Base-by-base conservation (phyloP, 1,140 invertebrate genomes). In the Sitodiplosis mosellana region DNA sequence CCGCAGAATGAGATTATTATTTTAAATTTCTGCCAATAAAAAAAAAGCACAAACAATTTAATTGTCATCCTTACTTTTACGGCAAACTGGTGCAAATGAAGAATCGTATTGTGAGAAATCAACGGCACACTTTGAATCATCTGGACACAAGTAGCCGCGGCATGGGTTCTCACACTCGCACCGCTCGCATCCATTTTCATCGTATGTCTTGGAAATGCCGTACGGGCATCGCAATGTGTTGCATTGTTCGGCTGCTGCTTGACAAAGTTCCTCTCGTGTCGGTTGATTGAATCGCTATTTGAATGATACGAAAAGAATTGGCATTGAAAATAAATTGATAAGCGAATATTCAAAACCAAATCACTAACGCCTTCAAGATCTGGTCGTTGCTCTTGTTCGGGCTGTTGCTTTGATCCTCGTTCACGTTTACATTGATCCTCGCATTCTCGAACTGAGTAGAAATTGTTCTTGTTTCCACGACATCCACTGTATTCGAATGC, bases 361-460 rank as follows among this genome's bases (percentile, higher is more conserved):
- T 2, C 20, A 45, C 11, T 38, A 6, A n/a, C 36, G 12, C 3
- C 36, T 5, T 38, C 36, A 12, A 38, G 5, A 38, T n/a, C 12
- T 50, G 49, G 20, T 42, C 27, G 27, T n/a, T n/a, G 49, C 2
- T 50, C 47, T 12, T 46, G 18, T 8, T 47, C 36, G 22, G 57
- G 56, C 17, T 60, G 52, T 20, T 45, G 56, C 48, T 14, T 51
- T 57, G 20, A 63, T 67, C 33, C 54, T 19, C 3, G 6, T 46
- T 21, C 15, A 7, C 27, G 48, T 2, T 62, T 80, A 60, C 92
- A 96, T 49, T 77, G 71, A 17, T 75, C 69, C 54, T 86, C 75
- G 60, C 94, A 99, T 50, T 88, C 84, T 43, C 87, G 80, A 59
- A 87, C 74, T 1, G 74, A 77, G 19, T 74, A 71, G 65, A 95